Conservation (phyloP, 2,113 vertebrate species). For the Rhabdomys dilectus region DNA sequence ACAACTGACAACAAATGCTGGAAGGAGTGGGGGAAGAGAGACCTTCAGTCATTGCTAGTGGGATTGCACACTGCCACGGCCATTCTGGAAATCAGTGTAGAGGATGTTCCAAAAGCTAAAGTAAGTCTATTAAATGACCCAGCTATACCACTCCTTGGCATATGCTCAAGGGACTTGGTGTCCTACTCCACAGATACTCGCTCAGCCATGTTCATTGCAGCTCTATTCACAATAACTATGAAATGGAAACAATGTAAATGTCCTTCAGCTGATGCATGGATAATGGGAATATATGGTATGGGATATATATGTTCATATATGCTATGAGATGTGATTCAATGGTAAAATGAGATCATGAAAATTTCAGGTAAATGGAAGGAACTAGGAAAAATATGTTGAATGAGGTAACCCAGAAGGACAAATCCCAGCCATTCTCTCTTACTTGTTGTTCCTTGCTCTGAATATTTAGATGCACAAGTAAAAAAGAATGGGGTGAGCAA, state of each 20-base stretch:
- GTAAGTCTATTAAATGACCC: background rate
- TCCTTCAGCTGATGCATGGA: background rate
- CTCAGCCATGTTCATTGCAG: background rate
- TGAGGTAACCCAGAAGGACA: background rate
- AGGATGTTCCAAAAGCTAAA: background rate
- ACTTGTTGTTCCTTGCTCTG: background rate
- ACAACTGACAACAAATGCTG: background rate
- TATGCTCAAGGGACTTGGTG: background rate
- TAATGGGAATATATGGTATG: background rate
- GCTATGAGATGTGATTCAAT: background rate
- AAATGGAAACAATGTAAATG: background rate
- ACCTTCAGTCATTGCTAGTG: background rate
- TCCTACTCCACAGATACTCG: background rate
- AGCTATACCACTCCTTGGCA: background rate
- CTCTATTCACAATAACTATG: background rate
- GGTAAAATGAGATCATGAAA: background rate
- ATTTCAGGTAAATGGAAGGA: background rate
- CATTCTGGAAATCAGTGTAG: background rate
- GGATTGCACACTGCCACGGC: background rate
- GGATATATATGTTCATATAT: too few species aligned
- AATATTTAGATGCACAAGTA: background rate
- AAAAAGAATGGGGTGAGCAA: background rate
- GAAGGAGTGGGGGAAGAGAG: background rate
- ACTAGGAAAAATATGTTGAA: background rate
- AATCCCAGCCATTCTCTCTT: background rate